Conservation (phyloP, 2,888 invertebrate genomes). For the Andrena fulva region DNA sequence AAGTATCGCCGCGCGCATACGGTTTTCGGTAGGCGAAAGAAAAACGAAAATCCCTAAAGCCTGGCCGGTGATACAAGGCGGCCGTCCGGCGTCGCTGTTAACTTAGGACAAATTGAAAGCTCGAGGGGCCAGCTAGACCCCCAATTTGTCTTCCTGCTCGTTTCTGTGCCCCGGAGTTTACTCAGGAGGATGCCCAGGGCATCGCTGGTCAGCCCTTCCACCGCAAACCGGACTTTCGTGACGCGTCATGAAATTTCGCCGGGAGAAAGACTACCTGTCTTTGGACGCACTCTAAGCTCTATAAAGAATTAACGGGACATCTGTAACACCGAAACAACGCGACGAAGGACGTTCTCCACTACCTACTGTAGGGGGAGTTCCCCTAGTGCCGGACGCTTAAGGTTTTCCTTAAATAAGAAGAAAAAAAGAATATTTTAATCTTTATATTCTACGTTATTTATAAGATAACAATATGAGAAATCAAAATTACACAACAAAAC, state of each 20-base stretch:
- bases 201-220: constrained; percentile 35
- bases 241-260: constrained; percentile 23
- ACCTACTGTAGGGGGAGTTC: too few species aligned
- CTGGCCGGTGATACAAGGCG: constrained; percentile 32
- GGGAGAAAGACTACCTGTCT: not conserved
- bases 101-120: constrained; percentile 76
- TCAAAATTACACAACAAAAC: too few species aligned
- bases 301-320: too few species aligned
- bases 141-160: constrained; percentile 70
- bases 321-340: too few species aligned
- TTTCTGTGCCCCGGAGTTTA: constrained; percentile 49
- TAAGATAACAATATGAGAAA: too few species aligned
- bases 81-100: constrained; percentile 62
- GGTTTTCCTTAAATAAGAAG: too few species aligned
- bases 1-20: constrained; percentile 25
- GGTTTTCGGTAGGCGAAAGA: constrained; percentile 28
- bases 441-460: too few species aligned
- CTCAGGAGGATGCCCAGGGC: constrained; percentile 29
- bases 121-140: constrained; percentile 59
- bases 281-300: not conserved
- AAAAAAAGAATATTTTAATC: too few species aligned
- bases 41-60: constrained; percentile 63
- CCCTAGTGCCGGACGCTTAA: too few species aligned
- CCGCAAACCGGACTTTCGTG: constrained; percentile 10
- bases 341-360: too few species aligned